A percentile compares a stretch with the other conserved stretches of the same genome.
Evolutionary conservation across 2,113 vertebrate genomes (phyloP).

Genomic region (Coturnix japonica): DNA sequence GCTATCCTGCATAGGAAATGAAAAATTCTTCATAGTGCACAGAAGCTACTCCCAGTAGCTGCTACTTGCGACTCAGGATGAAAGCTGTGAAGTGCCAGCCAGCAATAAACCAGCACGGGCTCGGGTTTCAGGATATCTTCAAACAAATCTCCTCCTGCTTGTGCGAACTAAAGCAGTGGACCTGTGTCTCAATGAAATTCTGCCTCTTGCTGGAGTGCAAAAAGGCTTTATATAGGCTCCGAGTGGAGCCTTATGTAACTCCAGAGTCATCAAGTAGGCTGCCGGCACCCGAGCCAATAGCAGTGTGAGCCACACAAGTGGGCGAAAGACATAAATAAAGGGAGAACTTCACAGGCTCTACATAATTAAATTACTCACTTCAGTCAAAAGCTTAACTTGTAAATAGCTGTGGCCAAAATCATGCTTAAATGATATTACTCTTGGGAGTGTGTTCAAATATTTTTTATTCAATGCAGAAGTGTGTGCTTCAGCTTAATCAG

Average conservation of each 20-base stretch:
- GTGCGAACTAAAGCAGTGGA: not conserved
- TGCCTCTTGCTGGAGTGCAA: slow-evolving; percentile 31
- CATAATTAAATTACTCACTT: slow-evolving; percentile 43
- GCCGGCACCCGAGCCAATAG: slow-evolving; percentile 65
- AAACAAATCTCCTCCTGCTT: slow-evolving; percentile 29
- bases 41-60: slow-evolving; percentile 33
- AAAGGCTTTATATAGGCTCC: slow-evolving; percentile 61
- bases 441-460: not conserved
- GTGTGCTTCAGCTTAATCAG: not conserved
- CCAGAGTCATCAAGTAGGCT: slow-evolving; percentile 56
- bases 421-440: slow-evolving; percentile 14
- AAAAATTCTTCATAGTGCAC: slow-evolving; percentile 73
- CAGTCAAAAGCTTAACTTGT: slow-evolving; percentile 21
- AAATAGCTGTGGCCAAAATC: slow-evolving; percentile 48
- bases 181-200: slow-evolving; percentile 34
- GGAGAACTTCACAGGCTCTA: slow-evolving; percentile 54
- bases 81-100: slow-evolving; percentile 27
- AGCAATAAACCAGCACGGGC: slow-evolving; percentile 8
- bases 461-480: slow-evolving; percentile 6
- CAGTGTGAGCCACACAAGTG: slow-evolving; percentile 32
- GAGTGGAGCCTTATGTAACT: slow-evolving; percentile 68
- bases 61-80: slow-evolving; percentile 34
- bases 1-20: slow-evolving; percentile 57
- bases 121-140: slow-evolving; percentile 5
- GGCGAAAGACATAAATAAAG: slow-evolving; percentile 68